Percentiles rank a stretch among this genome's conserved stretches.
phyloP scores from a whole-genome alignment of 2,113 vertebrate species.

The Psilopsiagon aymara region DNA sequence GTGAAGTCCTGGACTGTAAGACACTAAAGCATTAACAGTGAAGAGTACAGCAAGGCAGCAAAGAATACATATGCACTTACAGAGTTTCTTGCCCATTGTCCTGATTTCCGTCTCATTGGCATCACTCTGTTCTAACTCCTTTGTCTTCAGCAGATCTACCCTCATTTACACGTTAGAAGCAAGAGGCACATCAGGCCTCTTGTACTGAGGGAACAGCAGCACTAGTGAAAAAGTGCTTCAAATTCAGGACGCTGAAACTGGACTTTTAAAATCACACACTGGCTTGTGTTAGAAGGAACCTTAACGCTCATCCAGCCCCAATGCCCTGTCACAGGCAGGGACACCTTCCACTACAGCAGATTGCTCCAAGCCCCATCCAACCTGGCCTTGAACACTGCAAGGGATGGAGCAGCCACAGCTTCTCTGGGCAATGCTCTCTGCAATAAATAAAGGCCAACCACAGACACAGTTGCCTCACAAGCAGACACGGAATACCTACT shows the following conservation, averaged over 20 bases:
- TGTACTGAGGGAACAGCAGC: rapidly evolving
- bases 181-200: background rate
- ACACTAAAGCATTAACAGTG: background rate
- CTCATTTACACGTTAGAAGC: rapidly evolving
- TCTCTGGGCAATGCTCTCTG: background rate
- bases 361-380: background rate
- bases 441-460: background rate
- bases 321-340: background rate
- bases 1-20: background rate
- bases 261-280: background rate
- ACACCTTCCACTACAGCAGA: background rate
- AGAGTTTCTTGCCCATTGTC: background rate
- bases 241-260: background rate
- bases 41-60: background rate
- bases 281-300: background rate
- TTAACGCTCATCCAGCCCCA: background rate
- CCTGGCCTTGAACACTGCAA: background rate
- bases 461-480: background rate
- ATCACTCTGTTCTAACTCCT: background rate
- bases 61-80: background rate
- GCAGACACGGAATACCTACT: background rate
- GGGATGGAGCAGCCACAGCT: background rate
- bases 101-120: background rate
- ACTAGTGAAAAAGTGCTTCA: rapidly evolving
- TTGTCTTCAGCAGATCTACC: background rate